Base-by-base conservation (phyloP, 2,797 vertebrate species). In the Discoglossus pictus region DNA sequence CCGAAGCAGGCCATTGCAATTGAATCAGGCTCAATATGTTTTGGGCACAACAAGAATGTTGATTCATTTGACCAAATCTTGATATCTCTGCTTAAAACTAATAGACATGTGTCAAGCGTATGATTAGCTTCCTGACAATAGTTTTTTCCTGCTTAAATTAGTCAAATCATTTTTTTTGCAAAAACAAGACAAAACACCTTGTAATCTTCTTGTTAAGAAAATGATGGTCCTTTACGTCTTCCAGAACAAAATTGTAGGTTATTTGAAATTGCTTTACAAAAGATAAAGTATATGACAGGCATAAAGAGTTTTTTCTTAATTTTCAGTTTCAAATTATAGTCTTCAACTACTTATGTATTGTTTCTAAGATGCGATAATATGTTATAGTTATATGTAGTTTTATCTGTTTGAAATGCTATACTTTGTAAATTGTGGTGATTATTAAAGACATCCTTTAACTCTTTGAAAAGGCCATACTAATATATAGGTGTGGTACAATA, bases 191-290 rank as follows among this genome's bases (percentile, higher is more conserved):
- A 43, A 17, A 52, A 52, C 38, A 27, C 38, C 7, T 48, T 25
- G 46, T 18, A 52, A 52, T 68, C 31, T 61, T 44, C 47, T 25
- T 46, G 27, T 68, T 60, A 61, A 25, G 12, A 46, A 61, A 54
- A 68, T 61, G 1, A 61, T 61, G 20, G 40, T 4, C 15, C 15
- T 68, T 54, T 10, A 39, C 11, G 6, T 2, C 10, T 48, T 27
- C 34, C 39, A 23, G 12, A 16, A 34, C 2, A 11, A 24, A 61
- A 60, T 61, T 43, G 58, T 52, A 7, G 36, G 36, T 35, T 61
- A 24, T 60, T 39, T n/a, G 36, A 39, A 7, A 12, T 16, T 50
- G 31, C 23, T 42, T 10, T 38, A 47, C 12, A 50, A 17, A 11
- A 17, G 17, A 2, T 11, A 0, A 44, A 8, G n/a, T 25, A 18